Conservation (phyloP, 1,140 invertebrate species). For the Piezodorus guildinii region DNA sequence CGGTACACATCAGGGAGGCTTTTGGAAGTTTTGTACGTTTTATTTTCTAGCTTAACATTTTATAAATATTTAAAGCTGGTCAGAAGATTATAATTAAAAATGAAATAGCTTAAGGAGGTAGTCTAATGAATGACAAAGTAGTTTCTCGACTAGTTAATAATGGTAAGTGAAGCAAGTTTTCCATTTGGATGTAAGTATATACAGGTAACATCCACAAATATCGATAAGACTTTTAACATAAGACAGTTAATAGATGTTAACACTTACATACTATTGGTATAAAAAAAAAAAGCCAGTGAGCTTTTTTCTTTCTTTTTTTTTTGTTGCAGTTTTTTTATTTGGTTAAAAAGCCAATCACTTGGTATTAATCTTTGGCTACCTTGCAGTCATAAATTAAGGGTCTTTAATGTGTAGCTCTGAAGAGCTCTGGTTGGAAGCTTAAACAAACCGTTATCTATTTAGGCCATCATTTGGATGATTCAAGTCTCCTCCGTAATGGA, state of each 20-base stretch:
- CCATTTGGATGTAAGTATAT: slow-evolving; percentile 3
- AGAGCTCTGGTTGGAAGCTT: neutral
- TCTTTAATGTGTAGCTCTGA: neutral
- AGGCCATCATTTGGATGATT: slow-evolving; percentile 13
- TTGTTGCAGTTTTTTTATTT: neutral
- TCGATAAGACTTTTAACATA: neutral
- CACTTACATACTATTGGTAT: slow-evolving; percentile 3
- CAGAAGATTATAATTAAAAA: slow-evolving; percentile 6
- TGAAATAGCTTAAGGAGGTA: slow-evolving; percentile 4
- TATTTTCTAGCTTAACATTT: slow-evolving; percentile 6
- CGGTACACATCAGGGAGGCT: neutral
- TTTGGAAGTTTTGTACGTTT: slow-evolving; percentile 5
- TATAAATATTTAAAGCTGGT: slow-evolving; percentile 14
- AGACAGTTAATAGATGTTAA: too few species aligned
- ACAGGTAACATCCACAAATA: slow-evolving; percentile 3
- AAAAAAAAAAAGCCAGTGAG: neutral
- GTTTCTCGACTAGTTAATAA: slow-evolving; percentile 11
- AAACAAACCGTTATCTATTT: slow-evolving; percentile 12
- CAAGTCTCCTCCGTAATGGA: neutral
- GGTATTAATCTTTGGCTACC: slow-evolving; percentile 8
- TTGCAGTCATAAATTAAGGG: slow-evolving; percentile 6
- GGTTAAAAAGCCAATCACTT: neutral
- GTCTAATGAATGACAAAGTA: slow-evolving; percentile 4
- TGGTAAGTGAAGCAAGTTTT: slow-evolving; percentile 8
- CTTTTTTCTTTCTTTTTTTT: neutral